These are phyloP conservation scores for Lutra lutra DNA, from an alignment of 2,797 vertebrate genomes.

Conservation along the genomic window DNA sequence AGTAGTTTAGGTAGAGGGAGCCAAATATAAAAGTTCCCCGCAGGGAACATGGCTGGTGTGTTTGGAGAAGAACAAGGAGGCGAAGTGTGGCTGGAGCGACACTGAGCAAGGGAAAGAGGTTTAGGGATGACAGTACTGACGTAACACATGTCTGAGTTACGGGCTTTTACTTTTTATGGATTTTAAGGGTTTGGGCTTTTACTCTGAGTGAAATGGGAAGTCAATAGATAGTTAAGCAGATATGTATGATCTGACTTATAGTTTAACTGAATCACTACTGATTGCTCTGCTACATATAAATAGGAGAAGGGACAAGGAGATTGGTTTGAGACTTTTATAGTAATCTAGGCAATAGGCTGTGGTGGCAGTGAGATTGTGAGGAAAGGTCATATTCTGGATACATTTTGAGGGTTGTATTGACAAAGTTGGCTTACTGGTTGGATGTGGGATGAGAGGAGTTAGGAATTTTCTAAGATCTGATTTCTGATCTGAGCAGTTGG, in stretches of 20 bases:
- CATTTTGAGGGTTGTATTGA: not conserved
- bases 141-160: not conserved
- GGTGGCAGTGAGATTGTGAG: not conserved
- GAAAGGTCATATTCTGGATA: conserved; percentile 12
- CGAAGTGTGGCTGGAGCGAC: not conserved
- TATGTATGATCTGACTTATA: not conserved
- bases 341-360: not conserved
- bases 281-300: not conserved
- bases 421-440: conserved; percentile 16
- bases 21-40: not conserved
- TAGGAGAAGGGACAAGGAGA: not conserved
- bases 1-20: not conserved
- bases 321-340: not conserved
- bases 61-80: conserved; percentile 17
- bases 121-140: not conserved
- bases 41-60: not conserved
- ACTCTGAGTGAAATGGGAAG: not conserved
- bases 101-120: not conserved
- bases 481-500: conserved; percentile 28
- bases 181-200: conserved; percentile 22
- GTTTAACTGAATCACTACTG: conserved; percentile 8
- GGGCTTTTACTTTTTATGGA: not conserved
- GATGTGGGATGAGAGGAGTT: not conserved
- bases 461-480: conserved; percentile 15
- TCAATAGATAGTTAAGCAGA: not conserved